These are phyloP conservation scores for Alexandromys fortis DNA, from an alignment of 2,113 vertebrate species.

Conservation along the genomic window DNA sequence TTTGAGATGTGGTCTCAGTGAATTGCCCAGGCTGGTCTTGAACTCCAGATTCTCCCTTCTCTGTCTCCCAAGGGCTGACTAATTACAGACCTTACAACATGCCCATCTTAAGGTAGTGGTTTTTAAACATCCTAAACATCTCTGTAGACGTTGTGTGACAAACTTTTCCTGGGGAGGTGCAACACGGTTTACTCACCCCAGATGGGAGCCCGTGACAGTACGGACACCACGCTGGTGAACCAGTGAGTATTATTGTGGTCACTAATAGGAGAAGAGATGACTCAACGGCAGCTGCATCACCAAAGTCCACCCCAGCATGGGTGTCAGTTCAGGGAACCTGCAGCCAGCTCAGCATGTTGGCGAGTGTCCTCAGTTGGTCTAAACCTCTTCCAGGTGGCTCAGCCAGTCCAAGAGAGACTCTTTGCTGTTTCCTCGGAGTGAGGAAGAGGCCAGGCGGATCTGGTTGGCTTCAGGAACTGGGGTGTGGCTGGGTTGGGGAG, in stretches of 20 bases:
- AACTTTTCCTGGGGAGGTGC: background rate
- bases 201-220: background rate
- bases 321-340: background rate
- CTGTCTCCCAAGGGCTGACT: background rate
- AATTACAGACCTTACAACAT: background rate
- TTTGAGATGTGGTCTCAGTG: background rate
- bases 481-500: too few relatives aligned
- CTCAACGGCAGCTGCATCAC: background rate
- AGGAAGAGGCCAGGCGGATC: background rate
- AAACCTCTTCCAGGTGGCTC: background rate
- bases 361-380: background rate
- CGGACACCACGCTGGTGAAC: background rate
- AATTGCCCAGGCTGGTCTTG: background rate
- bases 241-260: background rate
- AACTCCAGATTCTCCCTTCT: background rate
- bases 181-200: background rate
- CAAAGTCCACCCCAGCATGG: background rate
- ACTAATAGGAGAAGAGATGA: background rate
- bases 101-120: background rate
- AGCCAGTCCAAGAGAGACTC: background rate
- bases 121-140: background rate
- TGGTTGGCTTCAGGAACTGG: background rate
- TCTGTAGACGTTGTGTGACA: background rate
- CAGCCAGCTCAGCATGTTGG: background rate
- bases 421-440: background rate